Conservation (phyloP, 1,140 invertebrate species). For the Pristionchus pacificus region DNA sequence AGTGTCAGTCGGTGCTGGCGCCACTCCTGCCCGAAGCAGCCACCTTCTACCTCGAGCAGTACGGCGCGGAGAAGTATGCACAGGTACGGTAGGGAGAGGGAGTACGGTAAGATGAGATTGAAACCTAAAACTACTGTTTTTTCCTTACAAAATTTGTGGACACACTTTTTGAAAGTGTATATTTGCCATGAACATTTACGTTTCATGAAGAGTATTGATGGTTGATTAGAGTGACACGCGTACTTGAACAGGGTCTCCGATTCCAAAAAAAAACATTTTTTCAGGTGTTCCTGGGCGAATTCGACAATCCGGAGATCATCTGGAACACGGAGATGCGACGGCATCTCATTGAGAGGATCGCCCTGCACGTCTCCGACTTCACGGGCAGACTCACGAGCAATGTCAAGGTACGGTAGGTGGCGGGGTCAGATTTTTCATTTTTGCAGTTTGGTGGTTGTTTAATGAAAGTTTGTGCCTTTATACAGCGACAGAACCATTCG, state of each 20-base stretch:
- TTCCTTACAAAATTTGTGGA: too few species aligned
- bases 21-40: constrained; percentile 95
- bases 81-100: too few species aligned
- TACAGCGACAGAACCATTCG: too few species aligned
- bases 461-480: background rate
- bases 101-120: too few species aligned
- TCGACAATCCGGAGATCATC: constrained; percentile 95
- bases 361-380: constrained; percentile 92
- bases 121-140: too few species aligned
- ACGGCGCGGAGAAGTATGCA: constrained; percentile 94
- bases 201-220: background rate
- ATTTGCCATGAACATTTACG: too few species aligned
- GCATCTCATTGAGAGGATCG: constrained; percentile 91
- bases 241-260: background rate
- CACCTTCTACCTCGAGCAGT: constrained; percentile 97
- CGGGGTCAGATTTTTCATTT: too few species aligned
- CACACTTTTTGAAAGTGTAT: too few species aligned
- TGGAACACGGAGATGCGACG: constrained; percentile 69
- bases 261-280: background rate
- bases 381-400: constrained; percentile 63
- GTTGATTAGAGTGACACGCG: background rate
- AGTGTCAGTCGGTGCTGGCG: constrained; percentile 68
- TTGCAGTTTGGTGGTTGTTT: background rate
- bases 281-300: constrained; percentile 90
- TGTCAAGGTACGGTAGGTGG: constrained; percentile 18